These are phyloP conservation scores for Hippocampus barbouri DNA, from an alignment of 2,113 vertebrate genomes.

Conservation along the genomic window DNA sequence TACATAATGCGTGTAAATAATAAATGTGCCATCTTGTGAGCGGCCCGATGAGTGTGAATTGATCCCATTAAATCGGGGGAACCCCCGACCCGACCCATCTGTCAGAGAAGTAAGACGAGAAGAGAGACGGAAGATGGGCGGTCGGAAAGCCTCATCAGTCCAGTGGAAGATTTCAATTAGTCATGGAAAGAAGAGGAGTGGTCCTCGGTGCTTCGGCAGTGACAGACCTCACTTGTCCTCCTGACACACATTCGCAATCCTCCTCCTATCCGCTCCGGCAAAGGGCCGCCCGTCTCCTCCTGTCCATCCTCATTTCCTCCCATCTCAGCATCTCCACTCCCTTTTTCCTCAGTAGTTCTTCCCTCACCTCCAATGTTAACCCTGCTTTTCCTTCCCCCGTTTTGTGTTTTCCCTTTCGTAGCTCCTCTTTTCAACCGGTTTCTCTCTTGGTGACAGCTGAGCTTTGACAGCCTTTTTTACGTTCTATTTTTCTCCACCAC, in stretches of 20 bases:
- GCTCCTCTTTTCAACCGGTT: slow-evolving; percentile 12
- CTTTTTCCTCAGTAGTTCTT: background rate
- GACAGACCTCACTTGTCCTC: slow-evolving; percentile 61
- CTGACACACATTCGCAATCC: slow-evolving; percentile 46
- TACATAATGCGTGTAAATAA: no score
- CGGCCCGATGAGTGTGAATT: no score
- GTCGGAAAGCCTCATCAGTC: slow-evolving; percentile 41
- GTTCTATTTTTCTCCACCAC: slow-evolving; percentile 48
- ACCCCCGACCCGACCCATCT: background rate
- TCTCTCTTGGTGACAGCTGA: slow-evolving; percentile 43
- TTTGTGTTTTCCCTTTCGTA: background rate
- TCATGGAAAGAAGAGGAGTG: slow-evolving; percentile 59
- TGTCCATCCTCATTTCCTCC: background rate
- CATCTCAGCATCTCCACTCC: background rate
- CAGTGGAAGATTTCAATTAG: slow-evolving; percentile 71
- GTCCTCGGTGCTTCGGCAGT: slow-evolving; percentile 44
- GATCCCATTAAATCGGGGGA: no score
- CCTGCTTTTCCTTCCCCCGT: background rate
- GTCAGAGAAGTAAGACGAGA: slow-evolving; percentile 16
- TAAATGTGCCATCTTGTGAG: no score
- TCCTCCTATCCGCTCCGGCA: background rate
- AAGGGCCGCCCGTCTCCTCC: background rate
- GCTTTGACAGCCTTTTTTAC: slow-evolving; percentile 56
- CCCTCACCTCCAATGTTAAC: background rate
- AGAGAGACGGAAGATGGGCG: slow-evolving; percentile 17